These are phyloP conservation scores for Trichonephila clavipes DNA, from an alignment of 1,140 invertebrate species.

Conservation along the genomic window DNA sequence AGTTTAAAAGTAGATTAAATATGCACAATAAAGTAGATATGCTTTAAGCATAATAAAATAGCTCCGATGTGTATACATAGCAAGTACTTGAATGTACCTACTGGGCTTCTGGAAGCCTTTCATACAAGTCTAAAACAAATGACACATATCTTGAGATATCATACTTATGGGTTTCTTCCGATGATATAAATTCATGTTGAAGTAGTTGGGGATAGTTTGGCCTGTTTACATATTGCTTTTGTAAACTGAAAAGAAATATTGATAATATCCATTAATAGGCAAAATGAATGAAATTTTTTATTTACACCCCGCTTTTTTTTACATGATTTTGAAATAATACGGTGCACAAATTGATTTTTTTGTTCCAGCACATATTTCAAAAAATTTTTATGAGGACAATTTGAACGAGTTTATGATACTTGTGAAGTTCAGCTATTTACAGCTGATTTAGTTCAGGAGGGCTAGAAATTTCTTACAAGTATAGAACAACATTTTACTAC, in stretches of 20 bases:
- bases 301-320: too few relatives aligned
- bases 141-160: constrained; percentile 86
- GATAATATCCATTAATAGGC: neutral
- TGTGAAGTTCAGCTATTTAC: too few relatives aligned
- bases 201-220: constrained; percentile 96
- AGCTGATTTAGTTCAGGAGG: too few relatives aligned
- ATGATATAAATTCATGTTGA: constrained; percentile 91
- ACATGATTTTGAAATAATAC: too few relatives aligned
- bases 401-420: too few relatives aligned
- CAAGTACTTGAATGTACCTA: neutral
- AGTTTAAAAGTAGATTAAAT: constrained; percentile 12
- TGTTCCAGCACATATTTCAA: too few relatives aligned
- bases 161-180: constrained; percentile 87
- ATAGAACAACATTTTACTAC: too few relatives aligned
- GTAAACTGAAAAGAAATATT: constrained; percentile 86
- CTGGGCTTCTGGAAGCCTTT: neutral
- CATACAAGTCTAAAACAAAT: constrained; percentile 59
- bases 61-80: neutral
- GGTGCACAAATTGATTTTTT: too few relatives aligned
- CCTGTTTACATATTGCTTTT: constrained; percentile 92
- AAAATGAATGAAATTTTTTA: neutral
- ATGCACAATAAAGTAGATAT: constrained; percentile 7
- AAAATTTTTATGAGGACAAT: too few relatives aligned
- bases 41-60: constrained; percentile 39
- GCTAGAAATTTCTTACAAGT: too few relatives aligned